A percentile compares a stretch with the other conserved stretches of the same genome.
These are phyloP conservation scores for Trilocha varians DNA, from an alignment of 2,888 invertebrate species.

Conservation along the genomic window DNA sequence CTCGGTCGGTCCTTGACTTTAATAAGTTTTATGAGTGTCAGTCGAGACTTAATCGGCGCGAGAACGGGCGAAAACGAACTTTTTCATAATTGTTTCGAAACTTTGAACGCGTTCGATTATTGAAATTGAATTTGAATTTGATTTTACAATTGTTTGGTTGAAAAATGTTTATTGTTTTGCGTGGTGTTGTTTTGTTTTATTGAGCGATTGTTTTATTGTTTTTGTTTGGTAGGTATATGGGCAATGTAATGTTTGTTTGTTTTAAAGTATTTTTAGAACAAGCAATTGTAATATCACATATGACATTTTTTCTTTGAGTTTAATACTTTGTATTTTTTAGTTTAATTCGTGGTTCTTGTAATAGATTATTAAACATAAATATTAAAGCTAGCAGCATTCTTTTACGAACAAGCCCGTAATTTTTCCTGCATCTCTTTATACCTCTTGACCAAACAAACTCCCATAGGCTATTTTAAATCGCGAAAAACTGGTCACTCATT, in stretches of 20 bases:
- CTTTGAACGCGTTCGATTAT: conserved; percentile 56
- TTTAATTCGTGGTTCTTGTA: too few species aligned
- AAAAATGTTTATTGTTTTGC: conserved; percentile 4
- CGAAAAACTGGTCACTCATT: conserved; percentile 55
- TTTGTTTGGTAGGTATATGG: not conserved
- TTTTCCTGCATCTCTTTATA: conserved; percentile 7
- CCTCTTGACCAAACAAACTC: conserved; percentile 43
- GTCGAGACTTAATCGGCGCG: conserved; percentile 67
- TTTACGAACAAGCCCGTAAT: not conserved
- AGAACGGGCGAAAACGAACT: conserved; percentile 65
- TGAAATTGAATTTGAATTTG: conserved; percentile 48
- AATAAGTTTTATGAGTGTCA: conserved; percentile 73
- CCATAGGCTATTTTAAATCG: conserved; percentile 47
- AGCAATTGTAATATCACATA: too few species aligned
- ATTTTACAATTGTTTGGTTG: conserved; percentile 25
- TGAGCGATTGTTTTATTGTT: not conserved
- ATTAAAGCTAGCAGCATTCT: too few species aligned
- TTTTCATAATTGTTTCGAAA: conserved; percentile 71
- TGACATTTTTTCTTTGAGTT: too few species aligned
- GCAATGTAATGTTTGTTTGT: not conserved
- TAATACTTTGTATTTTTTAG: too few species aligned
- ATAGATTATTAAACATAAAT: too few species aligned
- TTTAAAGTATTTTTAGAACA: too few species aligned
- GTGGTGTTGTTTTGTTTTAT: not conserved
- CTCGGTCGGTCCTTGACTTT: conserved; percentile 73